A percentile compares a stretch with the other conserved stretches of the same genome.
These are phyloP conservation scores for Emys orbicularis DNA, from an alignment of 2,797 vertebrate species.

Conservation along the genomic window DNA sequence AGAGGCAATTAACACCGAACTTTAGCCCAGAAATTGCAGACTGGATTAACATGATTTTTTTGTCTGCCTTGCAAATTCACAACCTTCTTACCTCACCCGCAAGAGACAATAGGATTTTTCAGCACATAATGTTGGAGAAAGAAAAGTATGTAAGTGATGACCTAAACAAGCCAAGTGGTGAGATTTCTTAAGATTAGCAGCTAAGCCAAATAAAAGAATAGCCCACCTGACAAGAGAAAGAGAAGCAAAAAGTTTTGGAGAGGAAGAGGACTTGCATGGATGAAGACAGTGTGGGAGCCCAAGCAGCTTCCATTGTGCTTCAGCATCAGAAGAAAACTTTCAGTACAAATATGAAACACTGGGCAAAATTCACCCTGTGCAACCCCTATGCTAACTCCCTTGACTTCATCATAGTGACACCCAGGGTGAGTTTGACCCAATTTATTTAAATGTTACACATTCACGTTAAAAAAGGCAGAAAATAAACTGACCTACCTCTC, in stretches of 20 bases:
- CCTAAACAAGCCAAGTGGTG: not conserved
- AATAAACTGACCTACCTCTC: not conserved
- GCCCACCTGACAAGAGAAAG: not conserved
- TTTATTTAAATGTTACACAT: not conserved
- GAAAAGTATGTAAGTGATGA: not conserved
- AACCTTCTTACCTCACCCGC: not conserved
- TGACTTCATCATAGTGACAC: rapidly evolving
- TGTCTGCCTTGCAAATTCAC: not conserved
- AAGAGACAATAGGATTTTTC: not conserved
- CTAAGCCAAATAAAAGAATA: not conserved
- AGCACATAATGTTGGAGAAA: not conserved
- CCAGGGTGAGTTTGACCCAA: not conserved
- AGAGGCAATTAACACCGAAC: not conserved
- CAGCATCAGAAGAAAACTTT: not conserved
- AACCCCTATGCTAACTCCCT: not conserved
- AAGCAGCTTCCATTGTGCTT: not conserved
- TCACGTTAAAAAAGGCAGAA: not conserved
- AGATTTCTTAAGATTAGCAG: not conserved
- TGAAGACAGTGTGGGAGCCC: not conserved
- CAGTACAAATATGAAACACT: not conserved
- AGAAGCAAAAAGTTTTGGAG: not conserved
- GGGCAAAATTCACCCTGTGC: not conserved
- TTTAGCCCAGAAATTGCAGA: not conserved
- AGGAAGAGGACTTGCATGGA: not conserved
- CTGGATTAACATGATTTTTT: not conserved